Evolutionary conservation across 2,797 vertebrate genomes (phyloP), one percentile per base, ranked within the genome.

Genomic region (Antrozous pallidus): DNA sequence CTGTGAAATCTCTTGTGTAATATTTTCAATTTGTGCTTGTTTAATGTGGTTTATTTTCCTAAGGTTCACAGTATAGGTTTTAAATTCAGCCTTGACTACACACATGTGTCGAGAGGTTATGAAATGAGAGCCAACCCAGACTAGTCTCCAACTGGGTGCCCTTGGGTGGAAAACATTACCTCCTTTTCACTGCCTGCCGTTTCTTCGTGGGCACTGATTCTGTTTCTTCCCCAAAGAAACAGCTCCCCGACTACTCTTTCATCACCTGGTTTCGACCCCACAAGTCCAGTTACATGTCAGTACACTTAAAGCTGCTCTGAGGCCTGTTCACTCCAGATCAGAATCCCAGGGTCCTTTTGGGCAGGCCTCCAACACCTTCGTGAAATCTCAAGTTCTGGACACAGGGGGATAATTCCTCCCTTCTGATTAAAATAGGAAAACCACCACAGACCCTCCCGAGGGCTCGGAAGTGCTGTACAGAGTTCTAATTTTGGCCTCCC

Each of bases 1-100:
- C 2, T 97, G 73, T 96, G 92, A 96, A 98, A 97, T 98, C 84
- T 97, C 95, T 96, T 91, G 95, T 97, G 97, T 96, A 97, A 97
- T 98, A 96, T 96, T 98, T 96, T 97, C 94, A 97, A 77, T 96
- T 97, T 97, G 92, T 97, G 80, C 92, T 97, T 96, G 73, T 97
- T 98, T 97, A 82, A 96, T 98, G 97, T 97, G 83, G 93, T 98
- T 98, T 96, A 93, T 98, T 98, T 98, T 97, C 97, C 94, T 97
- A 97, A 98, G 94, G 81, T 97, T 97, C 94, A 93, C 58, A 67
- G 90, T 97, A 96, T 88, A 95, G 92, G 86, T 97, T 96, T 97
- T 95, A 98, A 98, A 98, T 96, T 92, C 97, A 96, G 91, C 94
- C 93, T 95, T 91, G 96, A 96, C 88, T 97, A 93, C 95, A 95